Evolutionary conservation across 2,888 invertebrate species (phyloP), one percentile per base, ranked within the genome.

Genomic region (Megalurothrips usitatus): DNA sequence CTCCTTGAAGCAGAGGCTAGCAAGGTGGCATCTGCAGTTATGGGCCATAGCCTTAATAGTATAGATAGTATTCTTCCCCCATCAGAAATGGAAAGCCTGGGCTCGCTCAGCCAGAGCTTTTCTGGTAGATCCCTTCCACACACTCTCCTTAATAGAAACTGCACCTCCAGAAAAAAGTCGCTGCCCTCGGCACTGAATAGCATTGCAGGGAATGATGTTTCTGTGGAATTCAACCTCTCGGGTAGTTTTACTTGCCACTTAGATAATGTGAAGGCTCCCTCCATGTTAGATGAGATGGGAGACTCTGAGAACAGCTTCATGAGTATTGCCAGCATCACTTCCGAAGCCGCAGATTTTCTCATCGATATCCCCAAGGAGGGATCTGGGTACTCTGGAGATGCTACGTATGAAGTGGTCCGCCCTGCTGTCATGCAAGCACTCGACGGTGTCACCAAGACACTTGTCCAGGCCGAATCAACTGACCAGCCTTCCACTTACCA

Each of bases 301-400:
- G 96, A 96, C 84, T 91, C 94, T 91, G 94, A 94, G 83, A 92
- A 92, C 83, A 96, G 95, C 83, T 94, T 95, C 92, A 88, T 94
- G 19, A 96, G 95, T 81, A 94, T 96, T 0, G 93, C 94, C 0
- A 96, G 95, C 86, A 92, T 95, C 82, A 92, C 92, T 47, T 95
- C 94, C 12, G 68, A 75, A 26, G 68, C 79, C n/a, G 80, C 80
- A 19, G 82, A 82, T 78, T 19, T 79, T 26, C 23, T 48, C 3
- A 78, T 80, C 8, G 79, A 81, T 14, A 49, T 84, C 17, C 86
- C 26, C 10, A 75, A 75, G 26, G 68, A 75, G 26, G 68, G 68
- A 0, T 43, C 34, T 43, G 34, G 34, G 6, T 75, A 12, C 26
- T 12, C 68, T 9, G 26, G 68, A 4, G 68, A 75, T 26, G 68